phyloP scores from a whole-genome alignment of 2,113 vertebrate species.

The Indicator maculatus region DNA sequence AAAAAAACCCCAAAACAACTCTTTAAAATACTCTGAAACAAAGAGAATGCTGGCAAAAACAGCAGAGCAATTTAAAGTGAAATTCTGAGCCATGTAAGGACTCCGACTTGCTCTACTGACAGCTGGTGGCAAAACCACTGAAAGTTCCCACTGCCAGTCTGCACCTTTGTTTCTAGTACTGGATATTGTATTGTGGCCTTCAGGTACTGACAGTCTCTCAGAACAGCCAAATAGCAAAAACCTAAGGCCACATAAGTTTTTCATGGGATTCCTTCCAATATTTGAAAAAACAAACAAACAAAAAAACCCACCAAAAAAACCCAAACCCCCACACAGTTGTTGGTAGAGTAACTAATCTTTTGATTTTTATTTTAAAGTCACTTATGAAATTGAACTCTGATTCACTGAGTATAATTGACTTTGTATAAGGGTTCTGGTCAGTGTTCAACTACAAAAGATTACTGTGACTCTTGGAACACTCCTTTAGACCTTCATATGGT shows the following conservation, averaged over 20 bases:
- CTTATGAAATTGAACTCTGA: neutral
- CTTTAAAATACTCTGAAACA: neutral
- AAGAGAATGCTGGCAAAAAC: neutral
- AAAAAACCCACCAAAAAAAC: neutral
- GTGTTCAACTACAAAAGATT: neutral
- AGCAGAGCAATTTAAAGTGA: neutral
- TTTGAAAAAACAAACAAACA: neutral
- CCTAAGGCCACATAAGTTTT: neutral
- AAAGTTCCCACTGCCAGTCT: neutral
- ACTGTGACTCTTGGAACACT: neutral
- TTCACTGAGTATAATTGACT: neutral
- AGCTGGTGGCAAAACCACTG: neutral
- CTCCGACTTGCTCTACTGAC: neutral
- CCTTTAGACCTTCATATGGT: fast-evolving
- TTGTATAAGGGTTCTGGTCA: neutral
- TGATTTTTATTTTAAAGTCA: neutral
- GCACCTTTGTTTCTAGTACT: neutral
- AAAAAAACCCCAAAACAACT: neutral
- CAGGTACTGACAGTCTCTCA: neutral
- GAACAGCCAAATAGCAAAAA: neutral
- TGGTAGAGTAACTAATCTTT: neutral
- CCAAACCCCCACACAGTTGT: neutral
- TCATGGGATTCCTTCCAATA: neutral
- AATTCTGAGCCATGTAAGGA: neutral
- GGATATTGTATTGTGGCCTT: neutral